Evolutionary conservation across 2,797 vertebrate genomes (phyloP).

Genomic region (Hyperoplus immaculatus): DNA sequence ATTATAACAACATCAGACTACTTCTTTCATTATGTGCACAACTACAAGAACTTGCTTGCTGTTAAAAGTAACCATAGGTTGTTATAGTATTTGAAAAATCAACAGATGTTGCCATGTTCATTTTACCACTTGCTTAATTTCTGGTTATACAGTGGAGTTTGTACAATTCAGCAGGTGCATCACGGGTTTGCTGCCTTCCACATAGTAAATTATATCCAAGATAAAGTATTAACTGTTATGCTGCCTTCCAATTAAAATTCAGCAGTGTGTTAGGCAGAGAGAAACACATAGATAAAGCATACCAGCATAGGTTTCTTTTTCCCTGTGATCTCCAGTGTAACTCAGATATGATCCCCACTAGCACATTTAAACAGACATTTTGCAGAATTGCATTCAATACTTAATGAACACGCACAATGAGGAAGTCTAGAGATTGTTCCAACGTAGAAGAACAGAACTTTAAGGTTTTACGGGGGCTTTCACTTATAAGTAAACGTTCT

Average conservation of each 20-base stretch:
- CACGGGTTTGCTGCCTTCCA: not conserved
- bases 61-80: not conserved
- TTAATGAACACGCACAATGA: constrained; percentile 32
- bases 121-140: not conserved
- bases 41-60: not conserved
- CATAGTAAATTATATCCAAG: not conserved
- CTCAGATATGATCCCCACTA: constrained; percentile 56
- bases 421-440: constrained; percentile 26
- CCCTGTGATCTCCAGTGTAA: constrained; percentile 56
- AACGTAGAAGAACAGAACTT: constrained; percentile 8
- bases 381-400: constrained; percentile 46
- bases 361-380: constrained; percentile 24
- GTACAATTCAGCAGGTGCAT: not conserved
- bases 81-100: constrained; percentile 1
- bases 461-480: constrained; percentile 17
- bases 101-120: not conserved
- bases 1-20: not conserved
- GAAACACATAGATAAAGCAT: constrained; percentile 48
- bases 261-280: constrained; percentile 37
- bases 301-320: constrained; percentile 42
- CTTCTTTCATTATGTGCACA: not conserved
- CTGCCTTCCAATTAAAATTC: not conserved
- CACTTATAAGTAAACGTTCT: constrained; percentile 22
- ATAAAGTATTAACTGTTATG: not conserved
- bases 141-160: not conserved